phyloP scores from a whole-genome alignment of 2,888 invertebrate genomes.

The Troides aeacus region DNA sequence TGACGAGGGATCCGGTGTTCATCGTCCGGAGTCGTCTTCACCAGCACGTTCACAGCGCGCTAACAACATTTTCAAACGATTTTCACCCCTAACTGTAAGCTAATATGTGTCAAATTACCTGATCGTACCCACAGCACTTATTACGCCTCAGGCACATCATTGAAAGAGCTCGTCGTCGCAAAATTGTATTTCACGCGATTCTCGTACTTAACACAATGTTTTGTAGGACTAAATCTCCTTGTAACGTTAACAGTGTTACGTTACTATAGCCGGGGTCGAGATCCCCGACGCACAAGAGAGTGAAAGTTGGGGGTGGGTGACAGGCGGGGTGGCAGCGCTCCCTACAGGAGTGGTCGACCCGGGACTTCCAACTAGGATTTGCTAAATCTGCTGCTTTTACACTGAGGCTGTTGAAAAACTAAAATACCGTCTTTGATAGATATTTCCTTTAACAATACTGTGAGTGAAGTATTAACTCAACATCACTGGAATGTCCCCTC shows the following conservation, averaged over 20 bases:
- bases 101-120: constrained; percentile 53
- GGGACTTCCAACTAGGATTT: constrained; percentile 74
- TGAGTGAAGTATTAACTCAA: constrained; percentile 1
- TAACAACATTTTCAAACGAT: constrained; percentile 46
- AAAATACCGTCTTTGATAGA: constrained; percentile 18
- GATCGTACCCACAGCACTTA: constrained; percentile 56
- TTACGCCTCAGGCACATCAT: constrained; percentile 69
- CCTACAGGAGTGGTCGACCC: constrained; percentile 75
- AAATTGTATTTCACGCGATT: constrained; percentile 49
- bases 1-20: constrained; percentile 71
- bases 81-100: constrained; percentile 48
- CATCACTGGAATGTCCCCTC: background rate
- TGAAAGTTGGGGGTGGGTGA: constrained; percentile 73
- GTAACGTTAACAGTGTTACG: constrained; percentile 59
- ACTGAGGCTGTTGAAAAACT: constrained; percentile 48
- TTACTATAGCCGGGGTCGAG: constrained; percentile 53
- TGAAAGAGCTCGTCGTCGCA: constrained; percentile 72
- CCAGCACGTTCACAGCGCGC: constrained; percentile 67
- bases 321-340: constrained; percentile 54
- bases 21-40: constrained; percentile 73
- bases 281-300: constrained; percentile 75
- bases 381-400: constrained; percentile 75
- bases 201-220: constrained; percentile 47
- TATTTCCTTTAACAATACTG: constrained; percentile 2
- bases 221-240: constrained; percentile 45